phyloP scores from a whole-genome alignment of 2,797 vertebrate species.

The Molossus alvarezi region DNA sequence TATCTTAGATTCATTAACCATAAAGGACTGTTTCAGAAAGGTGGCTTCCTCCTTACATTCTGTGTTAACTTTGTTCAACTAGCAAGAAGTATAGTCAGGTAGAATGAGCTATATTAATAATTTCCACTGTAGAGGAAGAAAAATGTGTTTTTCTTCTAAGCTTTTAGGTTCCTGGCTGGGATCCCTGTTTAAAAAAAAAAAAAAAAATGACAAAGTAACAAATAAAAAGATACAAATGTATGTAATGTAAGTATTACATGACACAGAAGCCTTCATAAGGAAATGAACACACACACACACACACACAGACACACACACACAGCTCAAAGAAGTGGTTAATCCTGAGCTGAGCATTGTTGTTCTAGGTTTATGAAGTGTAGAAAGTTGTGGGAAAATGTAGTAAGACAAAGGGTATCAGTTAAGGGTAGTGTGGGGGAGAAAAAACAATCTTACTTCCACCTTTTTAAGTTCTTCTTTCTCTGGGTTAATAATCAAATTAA shows the following conservation, averaged over 20 bases:
- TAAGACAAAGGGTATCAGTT: background rate
- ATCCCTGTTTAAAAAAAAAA: background rate
- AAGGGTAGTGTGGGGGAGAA: background rate
- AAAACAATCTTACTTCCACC: too few relatives aligned
- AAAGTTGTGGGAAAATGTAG: background rate
- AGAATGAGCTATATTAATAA: background rate
- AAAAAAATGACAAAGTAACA: background rate
- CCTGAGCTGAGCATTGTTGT: background rate
- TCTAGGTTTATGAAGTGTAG: background rate
- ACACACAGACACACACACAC: background rate
- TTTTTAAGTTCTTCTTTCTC: too few relatives aligned
- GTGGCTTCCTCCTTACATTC: background rate
- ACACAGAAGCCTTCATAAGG: background rate
- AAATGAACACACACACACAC: background rate
- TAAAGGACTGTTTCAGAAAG: background rate
- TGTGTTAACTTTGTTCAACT: constrained; percentile 18
- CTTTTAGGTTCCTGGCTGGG: background rate
- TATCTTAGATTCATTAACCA: background rate
- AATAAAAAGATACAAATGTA: background rate
- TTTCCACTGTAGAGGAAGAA: background rate
- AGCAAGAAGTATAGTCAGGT: background rate
- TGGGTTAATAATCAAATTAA: too few relatives aligned
- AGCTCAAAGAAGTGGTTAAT: background rate
- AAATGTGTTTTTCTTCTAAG: background rate
- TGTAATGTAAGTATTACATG: background rate